Conservation (phyloP, 1,140 invertebrate species). For the Tetramorium simillimum region DNA sequence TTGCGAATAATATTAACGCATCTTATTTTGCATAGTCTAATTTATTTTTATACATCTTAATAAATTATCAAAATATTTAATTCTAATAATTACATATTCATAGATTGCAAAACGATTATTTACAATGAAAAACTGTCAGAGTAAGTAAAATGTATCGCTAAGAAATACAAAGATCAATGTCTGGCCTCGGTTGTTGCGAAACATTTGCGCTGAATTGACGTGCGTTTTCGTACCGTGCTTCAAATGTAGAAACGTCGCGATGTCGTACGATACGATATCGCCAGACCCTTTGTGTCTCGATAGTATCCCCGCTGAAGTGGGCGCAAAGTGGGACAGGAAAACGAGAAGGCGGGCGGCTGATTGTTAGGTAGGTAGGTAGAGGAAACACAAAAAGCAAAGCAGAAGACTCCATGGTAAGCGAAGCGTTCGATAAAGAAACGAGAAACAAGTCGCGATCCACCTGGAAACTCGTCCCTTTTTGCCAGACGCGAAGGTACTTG, state of each 20-base stretch:
- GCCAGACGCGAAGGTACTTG: constrained; percentile 66
- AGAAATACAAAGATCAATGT: not conserved
- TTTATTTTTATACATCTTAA: not conserved
- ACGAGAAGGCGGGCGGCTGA: not conserved
- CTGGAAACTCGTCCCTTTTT: constrained; percentile 31
- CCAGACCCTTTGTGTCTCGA: constrained; percentile 32
- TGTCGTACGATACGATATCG: not conserved
- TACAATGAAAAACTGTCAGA: not conserved
- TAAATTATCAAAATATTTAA: not conserved
- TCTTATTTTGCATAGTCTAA: not conserved
- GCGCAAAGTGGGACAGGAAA: constrained; percentile 8
- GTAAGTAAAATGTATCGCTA: not conserved
- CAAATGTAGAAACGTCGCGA: not conserved
- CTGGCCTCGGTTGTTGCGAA: not conserved
- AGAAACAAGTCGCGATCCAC: constrained; percentile 50
- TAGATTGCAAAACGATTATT: not conserved
- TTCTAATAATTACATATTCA: not conserved
- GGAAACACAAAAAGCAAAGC: not conserved
- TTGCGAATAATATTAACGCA: not conserved
- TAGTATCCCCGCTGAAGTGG: not conserved
- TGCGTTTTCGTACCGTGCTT: not conserved
- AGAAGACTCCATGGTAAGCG: constrained; percentile 55
- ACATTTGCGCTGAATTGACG: constrained; percentile 21
- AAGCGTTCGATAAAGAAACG: constrained; percentile 47
- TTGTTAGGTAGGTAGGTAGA: constrained; percentile 37